phyloP scores from a whole-genome alignment of 1,140 invertebrate genomes.

The Cydia splendana region DNA sequence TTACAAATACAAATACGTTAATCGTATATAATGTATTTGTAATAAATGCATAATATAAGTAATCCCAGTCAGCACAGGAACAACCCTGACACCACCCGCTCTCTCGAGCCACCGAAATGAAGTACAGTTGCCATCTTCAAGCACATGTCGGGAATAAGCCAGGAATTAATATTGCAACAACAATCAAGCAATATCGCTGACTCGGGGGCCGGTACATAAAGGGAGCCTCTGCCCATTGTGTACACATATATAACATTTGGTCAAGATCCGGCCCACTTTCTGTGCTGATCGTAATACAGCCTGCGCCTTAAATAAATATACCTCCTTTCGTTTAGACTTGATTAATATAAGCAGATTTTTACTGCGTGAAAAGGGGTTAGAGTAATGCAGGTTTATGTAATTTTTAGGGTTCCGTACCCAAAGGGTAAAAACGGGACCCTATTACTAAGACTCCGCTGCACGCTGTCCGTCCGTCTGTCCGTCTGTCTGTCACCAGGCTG shows the following conservation, averaged over 20 bases:
- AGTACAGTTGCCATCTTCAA: slow-evolving; percentile 67
- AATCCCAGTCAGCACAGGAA: not conserved
- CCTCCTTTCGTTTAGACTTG: no score
- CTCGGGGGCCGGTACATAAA: not conserved
- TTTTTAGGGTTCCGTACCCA: no score
- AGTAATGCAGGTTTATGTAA: no score
- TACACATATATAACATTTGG: slow-evolving; percentile 12
- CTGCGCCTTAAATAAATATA: not conserved
- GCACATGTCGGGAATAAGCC: slow-evolving; percentile 66
- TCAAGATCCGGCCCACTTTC: not conserved
- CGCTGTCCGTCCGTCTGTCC: no score
- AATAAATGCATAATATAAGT: no score
- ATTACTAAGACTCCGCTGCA: no score
- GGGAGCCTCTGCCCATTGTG: slow-evolving; percentile 1
- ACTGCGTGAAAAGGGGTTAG: no score
- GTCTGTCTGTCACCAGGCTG: no score
- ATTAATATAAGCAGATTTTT: no score
- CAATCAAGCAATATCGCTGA: slow-evolving; percentile 29
- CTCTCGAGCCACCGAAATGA: slow-evolving; percentile 72
- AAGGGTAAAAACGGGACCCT: no score
- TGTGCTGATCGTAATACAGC: not conserved
- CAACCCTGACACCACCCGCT: slow-evolving; percentile 41
- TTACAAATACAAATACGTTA: no score
- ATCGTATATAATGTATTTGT: no score
- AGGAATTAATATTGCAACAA: slow-evolving; percentile 67